Evolutionary conservation across 2,888 invertebrate genomes (phyloP).

Genomic region (Germaria angustata): DNA sequence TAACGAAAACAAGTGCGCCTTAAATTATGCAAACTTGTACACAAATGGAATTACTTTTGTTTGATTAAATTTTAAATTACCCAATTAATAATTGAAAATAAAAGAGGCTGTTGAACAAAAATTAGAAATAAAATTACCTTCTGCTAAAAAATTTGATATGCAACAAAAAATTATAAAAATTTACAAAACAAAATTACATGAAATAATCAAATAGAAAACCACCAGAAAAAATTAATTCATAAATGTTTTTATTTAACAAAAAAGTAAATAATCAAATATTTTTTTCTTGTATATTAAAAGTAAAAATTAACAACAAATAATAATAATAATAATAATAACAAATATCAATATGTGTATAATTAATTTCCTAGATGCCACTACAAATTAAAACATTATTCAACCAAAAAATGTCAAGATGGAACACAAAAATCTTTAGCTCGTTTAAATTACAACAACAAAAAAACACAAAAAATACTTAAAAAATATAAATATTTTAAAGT

Average conservation of each 20-base stretch:
- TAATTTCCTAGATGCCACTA: constrained; percentile 4
- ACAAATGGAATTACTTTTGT: no score
- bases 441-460: constrained; percentile 8
- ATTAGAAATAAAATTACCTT: no score
- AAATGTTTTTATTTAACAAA: constrained; percentile 52
- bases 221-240: constrained; percentile 35
- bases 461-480: constrained; percentile 12
- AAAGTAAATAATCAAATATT: constrained; percentile 15
- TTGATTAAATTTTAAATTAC: no score
- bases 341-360: neutral
- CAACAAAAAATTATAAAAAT: neutral
- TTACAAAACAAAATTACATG: neutral
- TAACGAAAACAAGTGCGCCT: no score
- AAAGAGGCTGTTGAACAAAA: no score
- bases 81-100: no score
- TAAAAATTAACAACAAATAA: constrained; percentile 55
- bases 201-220: constrained; percentile 41
- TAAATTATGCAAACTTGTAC: no score
- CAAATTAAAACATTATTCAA: neutral
- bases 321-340: neutral
- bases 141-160: no score
- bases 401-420: no score
- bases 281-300: no score
- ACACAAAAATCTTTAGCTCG: neutral
- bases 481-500: neutral